Base-by-base conservation (phyloP, 1,140 invertebrate species). In the Pseudoatta argentina region DNA sequence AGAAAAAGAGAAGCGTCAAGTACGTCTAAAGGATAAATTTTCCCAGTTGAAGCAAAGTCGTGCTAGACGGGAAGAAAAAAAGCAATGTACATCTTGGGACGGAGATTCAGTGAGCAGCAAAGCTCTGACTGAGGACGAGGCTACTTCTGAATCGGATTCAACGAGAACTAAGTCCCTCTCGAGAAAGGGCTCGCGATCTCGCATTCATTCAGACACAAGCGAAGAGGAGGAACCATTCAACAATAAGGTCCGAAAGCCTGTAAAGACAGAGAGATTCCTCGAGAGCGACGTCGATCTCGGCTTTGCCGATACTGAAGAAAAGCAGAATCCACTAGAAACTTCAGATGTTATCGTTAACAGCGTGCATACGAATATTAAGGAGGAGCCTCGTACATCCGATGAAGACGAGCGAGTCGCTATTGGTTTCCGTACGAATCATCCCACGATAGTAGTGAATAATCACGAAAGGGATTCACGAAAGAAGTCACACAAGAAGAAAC, bases 1-100 rank as follows among this genome's bases (percentile, higher is more conserved):
- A 90, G 98, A 98, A 92, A 98, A 98, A 94, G 97, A 98, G 95
- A 98, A 98, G 91, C 96, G 98, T 6, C 97, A 98, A 94, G 94
- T 94, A 8, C 90, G 93, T 94, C 96, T 98, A 24, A 98, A 98
- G 93, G 98, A 98, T 24, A 98, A 98, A 94, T 98, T 99, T 92
- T 97, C 97, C 91, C 97, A 98, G 91, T 93, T 99, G 55, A 98
- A 99, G 93, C 97, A 98, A 93, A 98, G 97, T 92, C 96, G 98
- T 85, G 98, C 97, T 0, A 97, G 98, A 93, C 96, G 97, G 21
- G 97, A 97, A 87, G 97, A 98, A 94, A 98, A 98, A 96, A 98
- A 98, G 94, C 96, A 98, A 83, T 98, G 97, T 7, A 97, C 97
- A 0, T 98, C 97, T 34, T 98, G 97, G 96, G 98, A 98, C 92